phyloP scores from a whole-genome alignment of 2,113 vertebrate species.

The Guaruba guarouba region DNA sequence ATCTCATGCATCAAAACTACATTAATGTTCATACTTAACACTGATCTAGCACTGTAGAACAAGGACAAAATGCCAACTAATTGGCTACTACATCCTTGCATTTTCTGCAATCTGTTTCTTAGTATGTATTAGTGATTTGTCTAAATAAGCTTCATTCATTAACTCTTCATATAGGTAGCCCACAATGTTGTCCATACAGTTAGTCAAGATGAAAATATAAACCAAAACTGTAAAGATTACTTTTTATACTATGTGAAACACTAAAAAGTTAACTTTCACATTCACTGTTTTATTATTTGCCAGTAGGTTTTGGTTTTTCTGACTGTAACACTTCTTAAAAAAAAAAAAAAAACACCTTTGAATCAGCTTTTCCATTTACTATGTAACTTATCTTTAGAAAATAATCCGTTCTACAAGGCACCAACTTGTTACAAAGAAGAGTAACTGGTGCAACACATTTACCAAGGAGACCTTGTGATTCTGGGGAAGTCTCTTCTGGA shows the following conservation, averaged over 20 bases:
- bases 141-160: not conserved
- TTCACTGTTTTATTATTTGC: not conserved
- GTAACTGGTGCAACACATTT: not conserved
- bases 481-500: not conserved
- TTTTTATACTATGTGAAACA: not conserved
- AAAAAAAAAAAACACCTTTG: not conserved
- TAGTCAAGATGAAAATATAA: not conserved
- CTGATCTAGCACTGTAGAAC: not conserved
- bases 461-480: not conserved
- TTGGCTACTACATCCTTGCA: not conserved
- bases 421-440: conserved; percentile 1
- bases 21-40: not conserved
- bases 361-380: not conserved
- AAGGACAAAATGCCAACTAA: not conserved
- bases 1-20: not conserved
- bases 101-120: not conserved
- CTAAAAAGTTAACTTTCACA: not conserved
- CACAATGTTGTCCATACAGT: not conserved
- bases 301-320: not conserved
- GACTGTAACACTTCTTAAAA: not conserved
- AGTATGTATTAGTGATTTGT: not conserved
- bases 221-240: not conserved
- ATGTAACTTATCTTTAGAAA: not conserved
- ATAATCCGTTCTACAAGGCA: not conserved
- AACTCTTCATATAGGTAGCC: not conserved